phyloP scores from a whole-genome alignment of 2,888 invertebrate species.

The Nemurella pictetii region DNA sequence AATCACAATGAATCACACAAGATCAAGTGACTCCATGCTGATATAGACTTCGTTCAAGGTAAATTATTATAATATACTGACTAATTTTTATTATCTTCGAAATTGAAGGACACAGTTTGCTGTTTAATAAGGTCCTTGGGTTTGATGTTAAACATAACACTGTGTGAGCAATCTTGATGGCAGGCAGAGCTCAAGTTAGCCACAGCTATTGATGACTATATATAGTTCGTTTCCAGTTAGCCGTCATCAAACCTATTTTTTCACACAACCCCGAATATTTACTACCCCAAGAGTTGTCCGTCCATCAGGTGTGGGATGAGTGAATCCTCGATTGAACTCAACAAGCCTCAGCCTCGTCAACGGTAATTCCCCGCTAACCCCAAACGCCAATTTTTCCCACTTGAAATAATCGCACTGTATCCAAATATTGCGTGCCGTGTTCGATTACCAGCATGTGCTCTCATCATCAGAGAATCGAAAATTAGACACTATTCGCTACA shows the following conservation, averaged over 20 bases:
- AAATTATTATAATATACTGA: constrained; percentile 20
- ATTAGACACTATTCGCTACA: not conserved
- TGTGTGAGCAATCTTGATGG: not conserved
- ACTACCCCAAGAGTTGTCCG: no score
- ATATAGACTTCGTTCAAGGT: constrained; percentile 29
- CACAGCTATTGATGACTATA: no score
- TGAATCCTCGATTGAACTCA: no score
- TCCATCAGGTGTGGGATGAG: no score
- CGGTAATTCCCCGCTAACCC: no score
- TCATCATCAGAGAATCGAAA: not conserved
- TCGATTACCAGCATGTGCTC: not conserved
- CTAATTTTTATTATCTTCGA: constrained; percentile 20
- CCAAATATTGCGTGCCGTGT: not conserved
- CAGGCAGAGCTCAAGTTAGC: no score
- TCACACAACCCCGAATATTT: no score
- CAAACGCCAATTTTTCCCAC: no score
- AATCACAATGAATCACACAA: constrained; percentile 18
- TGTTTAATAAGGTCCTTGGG: constrained; percentile 12
- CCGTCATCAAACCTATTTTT: no score
- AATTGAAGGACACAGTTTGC: constrained; percentile 10
- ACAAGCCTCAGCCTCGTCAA: no score
- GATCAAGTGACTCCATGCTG: constrained; percentile 7
- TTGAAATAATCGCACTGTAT: no score
- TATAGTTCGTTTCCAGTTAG: no score
- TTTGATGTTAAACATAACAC: constrained; percentile 11